Conservation (phyloP, 2,797 vertebrate genomes). For the Rhinoraja longicauda region DNA sequence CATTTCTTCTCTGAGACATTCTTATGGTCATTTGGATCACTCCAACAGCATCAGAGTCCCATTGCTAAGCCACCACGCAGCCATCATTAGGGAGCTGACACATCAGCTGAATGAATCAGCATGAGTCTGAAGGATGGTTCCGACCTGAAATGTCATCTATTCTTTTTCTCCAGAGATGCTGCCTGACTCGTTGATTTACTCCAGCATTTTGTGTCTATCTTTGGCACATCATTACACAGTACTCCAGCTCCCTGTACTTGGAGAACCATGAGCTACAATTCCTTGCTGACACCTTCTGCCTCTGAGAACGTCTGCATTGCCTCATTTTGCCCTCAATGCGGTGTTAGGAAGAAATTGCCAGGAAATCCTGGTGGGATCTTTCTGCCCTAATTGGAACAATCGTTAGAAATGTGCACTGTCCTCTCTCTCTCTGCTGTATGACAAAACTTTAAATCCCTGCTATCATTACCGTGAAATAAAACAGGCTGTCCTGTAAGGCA, state of each 20-base stretch:
- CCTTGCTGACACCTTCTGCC: not conserved
- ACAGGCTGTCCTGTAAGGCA: not conserved
- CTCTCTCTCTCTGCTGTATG: not conserved
- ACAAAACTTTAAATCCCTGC: not conserved
- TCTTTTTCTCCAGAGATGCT: too few relatives aligned
- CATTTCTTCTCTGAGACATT: slow-evolving; percentile 1
- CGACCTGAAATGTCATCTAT: too few relatives aligned
- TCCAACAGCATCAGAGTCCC: not conserved
- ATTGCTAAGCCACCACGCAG: not conserved
- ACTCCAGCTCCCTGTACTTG: not conserved
- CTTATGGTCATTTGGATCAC: slow-evolving; percentile 9
- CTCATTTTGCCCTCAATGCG: not conserved
- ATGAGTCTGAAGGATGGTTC: too few relatives aligned
- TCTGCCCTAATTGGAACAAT: not conserved
- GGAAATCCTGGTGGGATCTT: not conserved
- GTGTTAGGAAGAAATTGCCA: not conserved
- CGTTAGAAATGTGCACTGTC: not conserved
- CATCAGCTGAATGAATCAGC: too few relatives aligned
- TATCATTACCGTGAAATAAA: not conserved
- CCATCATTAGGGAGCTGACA: not conserved
- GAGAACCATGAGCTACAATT: not conserved
- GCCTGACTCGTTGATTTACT: too few relatives aligned
- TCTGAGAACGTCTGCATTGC: not conserved
- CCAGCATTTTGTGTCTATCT: too few relatives aligned
- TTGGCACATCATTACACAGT: not conserved